Percentiles rank a stretch among this genome's conserved stretches.
phyloP scores from a whole-genome alignment of 2,113 vertebrate species.

The Mirounga angustirostris region DNA sequence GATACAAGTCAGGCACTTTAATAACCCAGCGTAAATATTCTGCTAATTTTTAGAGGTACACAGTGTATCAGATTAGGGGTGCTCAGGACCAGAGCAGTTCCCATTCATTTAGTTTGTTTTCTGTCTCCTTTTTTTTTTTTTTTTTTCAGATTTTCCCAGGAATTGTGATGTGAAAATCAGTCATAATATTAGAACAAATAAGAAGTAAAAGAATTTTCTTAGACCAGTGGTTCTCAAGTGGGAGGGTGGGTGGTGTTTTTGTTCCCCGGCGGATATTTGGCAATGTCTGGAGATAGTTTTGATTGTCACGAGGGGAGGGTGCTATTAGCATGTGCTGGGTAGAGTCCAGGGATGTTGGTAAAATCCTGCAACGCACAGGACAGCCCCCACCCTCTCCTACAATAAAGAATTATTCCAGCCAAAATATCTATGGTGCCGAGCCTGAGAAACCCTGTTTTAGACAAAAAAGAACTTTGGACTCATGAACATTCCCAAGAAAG shows the following conservation, averaged over 20 bases:
- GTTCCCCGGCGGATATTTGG: background rate
- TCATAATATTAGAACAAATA: background rate
- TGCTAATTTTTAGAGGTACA: background rate
- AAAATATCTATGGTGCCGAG: background rate
- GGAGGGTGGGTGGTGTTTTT: background rate
- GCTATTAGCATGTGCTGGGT: accelerated
- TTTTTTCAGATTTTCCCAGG: background rate
- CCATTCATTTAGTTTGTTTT: background rate
- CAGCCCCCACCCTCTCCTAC: background rate
- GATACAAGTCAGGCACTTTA: background rate
- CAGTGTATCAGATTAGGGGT: background rate
- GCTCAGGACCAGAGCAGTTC: background rate
- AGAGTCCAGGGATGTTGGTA: background rate
- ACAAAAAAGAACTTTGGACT: background rate
- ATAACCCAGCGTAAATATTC: background rate
- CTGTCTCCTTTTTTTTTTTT: background rate
- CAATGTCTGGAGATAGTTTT: background rate
- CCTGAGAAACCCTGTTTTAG: background rate
- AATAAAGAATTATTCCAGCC: background rate
- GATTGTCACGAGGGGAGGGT: background rate
- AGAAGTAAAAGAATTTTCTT: constrained; percentile 7
- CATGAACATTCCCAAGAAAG: background rate
- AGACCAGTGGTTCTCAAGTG: background rate
- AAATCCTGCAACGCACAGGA: background rate
- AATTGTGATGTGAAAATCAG: background rate